These are phyloP conservation scores for Altica lythri DNA, from an alignment of 2,888 invertebrate species.

Conservation along the genomic window DNA sequence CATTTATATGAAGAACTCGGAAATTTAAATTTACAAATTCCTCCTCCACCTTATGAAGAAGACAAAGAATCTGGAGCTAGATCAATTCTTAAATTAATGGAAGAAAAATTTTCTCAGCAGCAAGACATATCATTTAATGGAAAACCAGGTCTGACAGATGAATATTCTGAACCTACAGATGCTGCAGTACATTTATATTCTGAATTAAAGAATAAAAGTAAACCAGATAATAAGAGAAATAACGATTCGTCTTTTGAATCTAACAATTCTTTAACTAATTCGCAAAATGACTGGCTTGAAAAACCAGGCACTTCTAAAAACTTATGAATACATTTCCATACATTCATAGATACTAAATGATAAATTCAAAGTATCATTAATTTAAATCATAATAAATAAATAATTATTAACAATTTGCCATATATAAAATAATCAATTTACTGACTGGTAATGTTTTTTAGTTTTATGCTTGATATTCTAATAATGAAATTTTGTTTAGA, in stretches of 20 bases:
- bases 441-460: too few species aligned
- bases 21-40: slow-evolving; percentile 62
- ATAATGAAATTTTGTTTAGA: too few species aligned
- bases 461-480: too few species aligned
- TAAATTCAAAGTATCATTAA: background rate
- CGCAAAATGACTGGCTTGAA: slow-evolving; percentile 55
- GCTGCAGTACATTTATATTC: slow-evolving; percentile 62
- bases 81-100: slow-evolving; percentile 66
- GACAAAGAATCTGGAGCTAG: slow-evolving; percentile 58
- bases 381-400: background rate
- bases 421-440: background rate
- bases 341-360: too few species aligned
- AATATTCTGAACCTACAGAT: slow-evolving; percentile 64
- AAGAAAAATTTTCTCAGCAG: slow-evolving; percentile 60
- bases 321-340: slow-evolving; percentile 32
- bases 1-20: slow-evolving; percentile 60
- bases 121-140: slow-evolving; percentile 40
- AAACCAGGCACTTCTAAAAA: slow-evolving; percentile 42
- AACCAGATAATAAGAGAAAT: slow-evolving; percentile 45
- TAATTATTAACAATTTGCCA: background rate
- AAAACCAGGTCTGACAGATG: slow-evolving; percentile 56
- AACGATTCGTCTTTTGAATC: slow-evolving; percentile 42
- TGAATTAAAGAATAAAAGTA: slow-evolving; percentile 59
- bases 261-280: slow-evolving; percentile 63
- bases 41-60: slow-evolving; percentile 62